Conservation (phyloP, 2,797 vertebrate genomes). For the Mormyrops attenuatus region DNA sequence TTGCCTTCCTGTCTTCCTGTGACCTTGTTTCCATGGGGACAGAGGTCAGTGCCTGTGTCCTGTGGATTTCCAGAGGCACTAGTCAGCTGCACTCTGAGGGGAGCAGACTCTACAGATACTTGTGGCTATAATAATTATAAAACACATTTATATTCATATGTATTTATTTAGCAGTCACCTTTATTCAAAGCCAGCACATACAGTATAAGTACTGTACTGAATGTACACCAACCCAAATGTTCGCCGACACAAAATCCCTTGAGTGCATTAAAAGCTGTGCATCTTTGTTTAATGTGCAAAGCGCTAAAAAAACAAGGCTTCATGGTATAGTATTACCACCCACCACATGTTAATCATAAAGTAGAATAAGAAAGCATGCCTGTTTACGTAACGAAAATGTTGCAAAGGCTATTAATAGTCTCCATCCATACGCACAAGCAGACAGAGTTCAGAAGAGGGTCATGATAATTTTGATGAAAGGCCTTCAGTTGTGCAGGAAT, state of each 20-base stretch:
- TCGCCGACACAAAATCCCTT: not conserved
- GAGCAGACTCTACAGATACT: not conserved
- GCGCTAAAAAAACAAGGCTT: constrained; percentile 1
- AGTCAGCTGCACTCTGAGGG: not conserved
- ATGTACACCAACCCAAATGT: not conserved
- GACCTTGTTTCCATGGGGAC: constrained; percentile 7
- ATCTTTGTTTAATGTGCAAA: not conserved
- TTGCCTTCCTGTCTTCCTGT: not conserved
- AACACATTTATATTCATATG: not conserved
- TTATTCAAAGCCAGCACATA: not conserved
- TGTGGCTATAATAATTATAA: not conserved
- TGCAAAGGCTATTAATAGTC: not conserved
- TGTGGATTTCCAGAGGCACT: not conserved
- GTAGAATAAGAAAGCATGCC: not conserved
- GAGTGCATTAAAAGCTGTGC: not conserved
- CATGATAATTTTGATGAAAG: not conserved
- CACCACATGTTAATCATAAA: not conserved
- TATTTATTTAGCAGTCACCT: not conserved
- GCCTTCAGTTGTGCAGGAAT: not conserved
- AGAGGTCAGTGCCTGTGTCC: not conserved
- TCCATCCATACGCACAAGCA: not conserved
- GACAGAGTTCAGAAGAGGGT: not conserved
- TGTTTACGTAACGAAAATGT: not conserved
- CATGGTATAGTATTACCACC: not conserved
- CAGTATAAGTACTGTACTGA: not conserved